Evolutionary conservation across 2,888 invertebrate genomes (phyloP).

Genomic region (Nymphalis polychloros): DNA sequence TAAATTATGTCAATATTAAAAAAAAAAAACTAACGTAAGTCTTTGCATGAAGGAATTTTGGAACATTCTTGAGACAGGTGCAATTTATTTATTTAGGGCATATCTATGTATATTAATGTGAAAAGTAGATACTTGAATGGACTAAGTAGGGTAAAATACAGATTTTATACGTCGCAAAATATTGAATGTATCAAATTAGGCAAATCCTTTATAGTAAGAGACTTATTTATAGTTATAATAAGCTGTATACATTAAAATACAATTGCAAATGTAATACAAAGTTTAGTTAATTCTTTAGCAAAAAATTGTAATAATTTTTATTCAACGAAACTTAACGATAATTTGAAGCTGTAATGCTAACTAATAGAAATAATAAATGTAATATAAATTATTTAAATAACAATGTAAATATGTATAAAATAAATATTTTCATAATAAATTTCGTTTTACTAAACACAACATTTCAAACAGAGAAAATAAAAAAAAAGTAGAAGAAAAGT

Average conservation of each 20-base stretch:
- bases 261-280: slow-evolving; percentile 1
- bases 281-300: neutral
- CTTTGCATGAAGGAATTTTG: slow-evolving; percentile 7
- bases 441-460: slow-evolving; percentile 12
- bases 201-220: slow-evolving; percentile 4
- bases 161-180: slow-evolving; percentile 32
- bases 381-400: slow-evolving; percentile 14
- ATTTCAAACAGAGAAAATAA: neutral
- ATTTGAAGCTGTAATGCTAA: neutral
- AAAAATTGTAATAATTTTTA: neutral
- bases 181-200: slow-evolving; percentile 12
- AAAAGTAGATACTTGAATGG: slow-evolving; percentile 16
- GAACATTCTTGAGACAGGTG: slow-evolving; percentile 19
- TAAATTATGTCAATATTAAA: slow-evolving; percentile 21
- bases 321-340: slow-evolving; percentile 10
- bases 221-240: slow-evolving; percentile 3
- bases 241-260: neutral
- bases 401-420: slow-evolving; percentile 71
- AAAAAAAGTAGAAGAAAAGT: neutral
- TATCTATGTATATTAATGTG: slow-evolving; percentile 15
- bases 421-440: slow-evolving; percentile 72
- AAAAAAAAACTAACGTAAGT: slow-evolving; percentile 2
- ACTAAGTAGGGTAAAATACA: slow-evolving; percentile 28
- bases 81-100: slow-evolving; percentile 20
- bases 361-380: neutral